Evolutionary conservation across 2,888 invertebrate genomes (phyloP).

Genomic region (Vannuccia rotundouncinata): DNA sequence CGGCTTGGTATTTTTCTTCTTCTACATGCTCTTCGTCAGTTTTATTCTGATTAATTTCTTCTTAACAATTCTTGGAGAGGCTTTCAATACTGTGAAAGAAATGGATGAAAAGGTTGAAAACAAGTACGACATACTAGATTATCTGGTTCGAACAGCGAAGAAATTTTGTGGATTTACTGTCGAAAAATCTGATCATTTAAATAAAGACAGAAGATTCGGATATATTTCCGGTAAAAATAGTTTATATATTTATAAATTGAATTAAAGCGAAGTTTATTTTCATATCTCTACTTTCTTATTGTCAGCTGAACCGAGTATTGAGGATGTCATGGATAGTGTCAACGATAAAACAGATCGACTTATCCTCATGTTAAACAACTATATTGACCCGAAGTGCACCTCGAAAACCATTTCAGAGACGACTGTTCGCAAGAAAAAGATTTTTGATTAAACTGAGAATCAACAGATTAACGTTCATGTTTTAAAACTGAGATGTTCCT

Average conservation of each 20-base stretch:
- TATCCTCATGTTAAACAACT: background rate
- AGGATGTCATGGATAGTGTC: background rate
- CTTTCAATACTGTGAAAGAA: slow-evolving; percentile 46
- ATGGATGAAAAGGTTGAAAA: slow-evolving; percentile 46
- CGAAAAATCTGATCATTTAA: background rate
- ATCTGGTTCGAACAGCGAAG: slow-evolving; percentile 43
- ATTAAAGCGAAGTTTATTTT: background rate
- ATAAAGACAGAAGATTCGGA: background rate
- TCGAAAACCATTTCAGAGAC: too few species aligned
- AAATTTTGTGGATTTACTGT: background rate
- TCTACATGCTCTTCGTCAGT: slow-evolving; percentile 47
- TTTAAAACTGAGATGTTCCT: too few species aligned
- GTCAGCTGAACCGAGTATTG: background rate
- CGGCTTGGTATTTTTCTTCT: slow-evolving; percentile 49
- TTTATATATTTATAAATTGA: background rate
- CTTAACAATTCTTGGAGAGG: slow-evolving; percentile 48
- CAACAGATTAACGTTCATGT: too few species aligned
- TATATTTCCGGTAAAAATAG: background rate
- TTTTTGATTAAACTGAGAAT: too few species aligned
- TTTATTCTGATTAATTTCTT: slow-evolving; percentile 52
- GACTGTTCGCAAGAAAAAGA: too few species aligned
- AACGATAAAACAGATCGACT: background rate
- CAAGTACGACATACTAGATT: slow-evolving; percentile 53
- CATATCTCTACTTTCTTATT: background rate
- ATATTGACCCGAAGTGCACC: background rate